Evolutionary conservation across 2,888 invertebrate species (phyloP).

Genomic region (Leucoptera coffeella): DNA sequence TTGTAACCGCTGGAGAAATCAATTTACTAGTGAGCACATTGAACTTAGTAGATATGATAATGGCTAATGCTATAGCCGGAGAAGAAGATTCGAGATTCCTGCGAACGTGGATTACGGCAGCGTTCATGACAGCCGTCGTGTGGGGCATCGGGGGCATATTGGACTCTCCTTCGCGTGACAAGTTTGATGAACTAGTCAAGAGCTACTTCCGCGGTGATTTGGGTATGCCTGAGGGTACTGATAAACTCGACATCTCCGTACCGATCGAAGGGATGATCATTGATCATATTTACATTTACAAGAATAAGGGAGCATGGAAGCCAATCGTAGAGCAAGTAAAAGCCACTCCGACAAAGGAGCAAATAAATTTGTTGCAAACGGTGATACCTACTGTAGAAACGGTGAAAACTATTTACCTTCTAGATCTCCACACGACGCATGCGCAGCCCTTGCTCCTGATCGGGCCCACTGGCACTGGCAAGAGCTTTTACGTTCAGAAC

Average conservation of each 20-base stretch:
- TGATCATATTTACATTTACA: constrained; percentile 77
- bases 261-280: constrained; percentile 74
- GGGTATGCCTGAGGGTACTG: constrained; percentile 37
- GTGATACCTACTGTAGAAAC: constrained; percentile 85
- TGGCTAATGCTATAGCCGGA: constrained; percentile 66
- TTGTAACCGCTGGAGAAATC: constrained; percentile 63
- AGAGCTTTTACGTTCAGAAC: constrained; percentile 75
- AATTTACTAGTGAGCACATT: constrained; percentile 68
- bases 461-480: constrained; percentile 84
- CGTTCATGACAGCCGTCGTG: constrained; percentile 65
- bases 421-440: constrained; percentile 69
- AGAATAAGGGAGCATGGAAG: constrained; percentile 82
- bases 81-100: constrained; percentile 67
- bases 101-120: constrained; percentile 67
- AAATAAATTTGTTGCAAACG: constrained; percentile 61
- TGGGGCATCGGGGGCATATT: constrained; percentile 86
- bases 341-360: constrained; percentile 43
- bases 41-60: constrained; percentile 68
- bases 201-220: constrained; percentile 39
- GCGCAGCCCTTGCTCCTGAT: constrained; percentile 64
- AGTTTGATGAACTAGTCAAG: constrained; percentile 59
- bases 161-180: constrained; percentile 63
- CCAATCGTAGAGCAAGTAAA: constrained; percentile 75
- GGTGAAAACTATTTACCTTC: constrained; percentile 68
- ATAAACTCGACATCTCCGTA: constrained; percentile 65